Conservation (phyloP, 2,797 vertebrate genomes). For the Xenopus petersii region DNA sequence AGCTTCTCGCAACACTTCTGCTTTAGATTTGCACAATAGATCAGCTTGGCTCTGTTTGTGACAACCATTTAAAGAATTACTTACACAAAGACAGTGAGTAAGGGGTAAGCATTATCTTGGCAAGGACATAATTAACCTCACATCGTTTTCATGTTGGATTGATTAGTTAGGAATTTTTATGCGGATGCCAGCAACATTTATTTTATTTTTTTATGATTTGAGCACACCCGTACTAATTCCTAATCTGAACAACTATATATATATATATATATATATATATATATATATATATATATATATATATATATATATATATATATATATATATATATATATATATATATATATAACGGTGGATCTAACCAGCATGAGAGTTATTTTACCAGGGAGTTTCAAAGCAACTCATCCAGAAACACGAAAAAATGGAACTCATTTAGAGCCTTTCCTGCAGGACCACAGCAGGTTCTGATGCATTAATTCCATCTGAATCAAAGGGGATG, state of each 20-base stretch:
- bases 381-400: too few relatives aligned
- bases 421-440: too few relatives aligned
- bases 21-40: constrained; percentile 42
- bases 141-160: constrained; percentile 37
- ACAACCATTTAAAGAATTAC: constrained; percentile 47
- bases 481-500: too few relatives aligned
- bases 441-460: too few relatives aligned
- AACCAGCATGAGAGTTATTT: neutral
- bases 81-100: constrained; percentile 37
- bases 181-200: constrained; percentile 23
- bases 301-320: too few relatives aligned
- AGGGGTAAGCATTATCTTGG: constrained; percentile 38
- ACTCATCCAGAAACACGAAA: too few relatives aligned
- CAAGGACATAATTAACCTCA: constrained; percentile 32
- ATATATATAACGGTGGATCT: neutral
- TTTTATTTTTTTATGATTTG: constrained; percentile 1
- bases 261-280: neutral
- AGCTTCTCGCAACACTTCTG: constrained; percentile 34
- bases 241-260: neutral
- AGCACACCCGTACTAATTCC: neutral
- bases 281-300: too few relatives aligned
- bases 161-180: constrained; percentile 38
- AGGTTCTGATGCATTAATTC: too few relatives aligned
- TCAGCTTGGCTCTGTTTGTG: constrained; percentile 33
- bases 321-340: too few relatives aligned